Base-by-base conservation (phyloP, 2,797 vertebrate genomes). In the Spinus olivaceus region DNA sequence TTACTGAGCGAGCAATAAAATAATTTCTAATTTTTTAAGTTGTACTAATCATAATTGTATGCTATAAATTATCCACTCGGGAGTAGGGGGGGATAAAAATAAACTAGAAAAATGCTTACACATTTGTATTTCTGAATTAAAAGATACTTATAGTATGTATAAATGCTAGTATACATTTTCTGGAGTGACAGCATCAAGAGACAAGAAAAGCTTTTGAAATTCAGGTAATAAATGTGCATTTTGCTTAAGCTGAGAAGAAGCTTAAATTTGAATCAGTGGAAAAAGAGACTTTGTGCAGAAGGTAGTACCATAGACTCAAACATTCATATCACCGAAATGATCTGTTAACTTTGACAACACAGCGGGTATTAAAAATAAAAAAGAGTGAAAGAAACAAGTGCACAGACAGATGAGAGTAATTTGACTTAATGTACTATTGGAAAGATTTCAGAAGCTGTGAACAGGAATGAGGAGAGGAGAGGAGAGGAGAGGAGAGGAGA, bases 201-300 rank as follows among this genome's bases (percentile, higher is more conserved):
- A 59, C 10, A 82, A 70, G 25, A 57, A 84, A 81, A 41, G 4
- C 49, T 51, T 72, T 30, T 66, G n/a, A 83, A 60, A 87, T 77
- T 49, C 0, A 1, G 10, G 10, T 18, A 70, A 30, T 33, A 18
- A 49, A 25, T 63, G 24, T 54, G 2, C 0, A 3, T 28, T 67
- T 77, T 59, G 46, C 79, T 63, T 49, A 71, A 82, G 14, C 8
- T 60, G 25, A 76, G 59, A 56, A 18, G 30, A 46, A 59, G 17
- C 35, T 82, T 64, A 51, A 47, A 88, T 83, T 64, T 64, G 22
- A 82, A 71, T 41, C 24, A 42, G 14, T 64, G 28, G 6, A 35
- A 64, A 90, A 88, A 28, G 18, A 63, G 59, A 76, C 7, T 82
- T 67, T 28, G 18, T 64, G 28, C 21, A 57, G 25, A 71, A 70